Evolutionary conservation across 2,888 invertebrate genomes (phyloP).

Genomic region (Acholoe squamosa): DNA sequence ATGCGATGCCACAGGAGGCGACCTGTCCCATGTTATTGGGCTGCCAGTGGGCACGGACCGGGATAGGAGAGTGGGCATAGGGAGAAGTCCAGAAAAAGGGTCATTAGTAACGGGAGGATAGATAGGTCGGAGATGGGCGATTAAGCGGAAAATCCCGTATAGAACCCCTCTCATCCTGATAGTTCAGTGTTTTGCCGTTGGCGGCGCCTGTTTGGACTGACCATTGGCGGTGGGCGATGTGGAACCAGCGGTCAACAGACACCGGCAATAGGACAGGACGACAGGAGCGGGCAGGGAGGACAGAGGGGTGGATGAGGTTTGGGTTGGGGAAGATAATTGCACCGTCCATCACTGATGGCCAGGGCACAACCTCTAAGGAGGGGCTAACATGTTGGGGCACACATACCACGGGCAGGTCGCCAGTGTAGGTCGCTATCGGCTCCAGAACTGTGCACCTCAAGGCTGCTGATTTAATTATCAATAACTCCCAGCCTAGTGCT

Average conservation of each 20-base stretch:
- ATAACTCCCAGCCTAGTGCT: too few relatives aligned
- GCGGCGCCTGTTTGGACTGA: not conserved
- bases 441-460: too few relatives aligned
- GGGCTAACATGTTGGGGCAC: not conserved
- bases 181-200: conserved; percentile 3
- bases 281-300: not conserved
- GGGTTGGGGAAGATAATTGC: not conserved
- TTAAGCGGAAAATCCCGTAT: not conserved
- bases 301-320: not conserved
- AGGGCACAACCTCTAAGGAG: conserved; percentile 4
- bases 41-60: too few relatives aligned
- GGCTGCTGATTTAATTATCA: too few relatives aligned
- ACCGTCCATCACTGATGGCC: conserved; percentile 17
- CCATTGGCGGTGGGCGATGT: too few relatives aligned
- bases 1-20: too few relatives aligned
- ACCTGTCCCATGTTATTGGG: too few relatives aligned
- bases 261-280: not conserved
- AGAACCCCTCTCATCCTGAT: not conserved
- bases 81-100: not conserved
- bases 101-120: conserved; percentile 10
- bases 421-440: not conserved
- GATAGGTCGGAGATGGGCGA: conserved; percentile 3
- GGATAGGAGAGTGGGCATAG: not conserved
- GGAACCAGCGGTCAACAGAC: too few relatives aligned
- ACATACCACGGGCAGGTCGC: not conserved